These are phyloP conservation scores for Reticulitermes speratus DNA, from an alignment of 1,140 invertebrate species.

Conservation along the genomic window DNA sequence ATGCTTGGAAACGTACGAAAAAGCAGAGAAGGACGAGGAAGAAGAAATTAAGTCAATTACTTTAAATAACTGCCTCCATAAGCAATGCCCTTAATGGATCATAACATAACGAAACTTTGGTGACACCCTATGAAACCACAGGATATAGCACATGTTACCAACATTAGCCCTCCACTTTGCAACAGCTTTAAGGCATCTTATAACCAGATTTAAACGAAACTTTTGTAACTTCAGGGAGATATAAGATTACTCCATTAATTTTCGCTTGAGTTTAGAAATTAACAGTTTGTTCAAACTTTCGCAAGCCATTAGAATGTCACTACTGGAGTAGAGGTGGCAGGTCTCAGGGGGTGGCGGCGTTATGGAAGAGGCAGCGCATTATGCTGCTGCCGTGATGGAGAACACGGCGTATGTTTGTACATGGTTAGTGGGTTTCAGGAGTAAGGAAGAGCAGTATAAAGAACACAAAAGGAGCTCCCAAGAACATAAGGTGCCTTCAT, in stretches of 20 bases:
- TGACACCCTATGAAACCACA: neutral
- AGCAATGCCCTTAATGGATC: too few species aligned
- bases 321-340: neutral
- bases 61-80: neutral
- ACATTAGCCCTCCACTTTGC: constrained; percentile 4
- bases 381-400: neutral
- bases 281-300: neutral
- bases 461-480: too few species aligned
- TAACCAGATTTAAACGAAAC: neutral
- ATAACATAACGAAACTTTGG: neutral
- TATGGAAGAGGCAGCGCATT: too few species aligned
- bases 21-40: too few species aligned
- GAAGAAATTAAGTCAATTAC: neutral
- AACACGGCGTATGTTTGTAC: too few species aligned
- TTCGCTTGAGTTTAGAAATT: neutral
- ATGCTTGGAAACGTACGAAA: too few species aligned
- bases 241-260: neutral
- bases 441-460: too few species aligned
- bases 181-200: neutral
- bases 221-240: neutral
- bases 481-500: too few species aligned
- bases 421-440: too few species aligned
- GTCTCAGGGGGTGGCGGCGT: too few species aligned
- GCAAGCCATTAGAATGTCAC: constrained; percentile 6
- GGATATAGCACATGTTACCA: neutral